Evolutionary conservation across 2,113 vertebrate species (phyloP).

Genomic region (Eudyptes chrysolophus): DNA sequence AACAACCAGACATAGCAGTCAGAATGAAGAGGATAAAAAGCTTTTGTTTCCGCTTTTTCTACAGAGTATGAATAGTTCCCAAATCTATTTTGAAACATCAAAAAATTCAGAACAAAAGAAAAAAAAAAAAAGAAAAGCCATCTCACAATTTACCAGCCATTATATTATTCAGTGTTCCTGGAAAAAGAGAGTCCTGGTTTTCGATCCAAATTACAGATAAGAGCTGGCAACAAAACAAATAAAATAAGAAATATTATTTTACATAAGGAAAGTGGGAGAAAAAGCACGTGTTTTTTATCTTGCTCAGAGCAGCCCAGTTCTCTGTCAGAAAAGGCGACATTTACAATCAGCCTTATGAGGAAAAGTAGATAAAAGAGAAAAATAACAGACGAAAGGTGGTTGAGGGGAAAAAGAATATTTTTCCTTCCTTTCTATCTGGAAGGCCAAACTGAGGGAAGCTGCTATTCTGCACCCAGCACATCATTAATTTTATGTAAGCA

Average conservation of each 20-base stretch:
- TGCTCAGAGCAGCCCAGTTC: background rate
- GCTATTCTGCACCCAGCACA: background rate
- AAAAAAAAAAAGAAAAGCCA: background rate
- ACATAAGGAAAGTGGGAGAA: background rate
- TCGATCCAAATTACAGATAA: constrained; percentile 38
- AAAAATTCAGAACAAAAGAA: background rate
- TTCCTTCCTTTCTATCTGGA: background rate
- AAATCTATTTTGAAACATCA: background rate
- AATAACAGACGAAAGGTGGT: background rate
- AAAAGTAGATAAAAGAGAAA: constrained; percentile 4
- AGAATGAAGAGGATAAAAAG: background rate
- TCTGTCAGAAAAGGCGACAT: background rate
- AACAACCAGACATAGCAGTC: background rate
- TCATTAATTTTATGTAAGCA: background rate
- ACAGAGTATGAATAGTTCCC: background rate
- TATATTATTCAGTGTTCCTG: background rate
- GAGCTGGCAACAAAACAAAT: background rate
- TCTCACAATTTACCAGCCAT: background rate
- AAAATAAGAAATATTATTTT: constrained; percentile 5
- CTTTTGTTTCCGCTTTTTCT: background rate
- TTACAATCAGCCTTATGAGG: background rate
- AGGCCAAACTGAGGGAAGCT: background rate
- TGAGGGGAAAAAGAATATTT: background rate
- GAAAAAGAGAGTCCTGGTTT: background rate
- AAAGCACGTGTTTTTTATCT: background rate